Percentiles rank a stretch among this genome's conserved stretches.
These are phyloP conservation scores for Sceloporus undulatus DNA, from an alignment of 2,113 vertebrate species.

Conservation along the genomic window DNA sequence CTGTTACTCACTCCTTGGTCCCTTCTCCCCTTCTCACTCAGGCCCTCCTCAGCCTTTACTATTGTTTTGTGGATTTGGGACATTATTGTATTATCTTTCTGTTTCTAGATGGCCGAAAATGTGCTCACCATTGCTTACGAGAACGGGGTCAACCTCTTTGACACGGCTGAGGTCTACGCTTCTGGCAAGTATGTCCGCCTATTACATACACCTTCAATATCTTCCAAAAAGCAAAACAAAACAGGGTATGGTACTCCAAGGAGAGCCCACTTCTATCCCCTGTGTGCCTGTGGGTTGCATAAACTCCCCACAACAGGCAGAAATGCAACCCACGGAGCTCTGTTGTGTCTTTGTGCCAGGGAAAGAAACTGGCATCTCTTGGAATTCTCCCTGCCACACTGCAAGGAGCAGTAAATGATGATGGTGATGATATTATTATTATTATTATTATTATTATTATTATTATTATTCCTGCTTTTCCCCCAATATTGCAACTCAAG, in stretches of 20 bases:
- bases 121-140: slow-evolving; percentile 79
- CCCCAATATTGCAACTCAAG: too few relatives aligned
- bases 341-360: rapidly evolving
- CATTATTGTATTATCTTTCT: too few relatives aligned
- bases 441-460: too few relatives aligned
- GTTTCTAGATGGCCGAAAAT: slow-evolving; percentile 73
- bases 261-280: not conserved
- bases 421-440: too few relatives aligned
- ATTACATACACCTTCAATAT: not conserved
- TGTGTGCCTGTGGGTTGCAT: not conserved
- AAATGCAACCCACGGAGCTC: not conserved
- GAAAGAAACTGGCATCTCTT: too few relatives aligned
- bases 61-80: too few relatives aligned
- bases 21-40: not conserved
- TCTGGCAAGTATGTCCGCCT: slow-evolving; percentile 64
- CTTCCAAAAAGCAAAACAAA: not conserved
- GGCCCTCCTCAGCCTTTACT: not conserved
- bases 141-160: slow-evolving; percentile 79
- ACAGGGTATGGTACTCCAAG: not conserved
- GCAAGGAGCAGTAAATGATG: too few relatives aligned
- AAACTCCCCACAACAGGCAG: not conserved
- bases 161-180: slow-evolving; percentile 76
- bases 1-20: too few relatives aligned
- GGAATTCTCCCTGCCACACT: too few relatives aligned
- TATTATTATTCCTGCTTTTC: too few relatives aligned